phyloP scores from a whole-genome alignment of 2,888 invertebrate genomes.

The Lasioglossum malachurum region DNA sequence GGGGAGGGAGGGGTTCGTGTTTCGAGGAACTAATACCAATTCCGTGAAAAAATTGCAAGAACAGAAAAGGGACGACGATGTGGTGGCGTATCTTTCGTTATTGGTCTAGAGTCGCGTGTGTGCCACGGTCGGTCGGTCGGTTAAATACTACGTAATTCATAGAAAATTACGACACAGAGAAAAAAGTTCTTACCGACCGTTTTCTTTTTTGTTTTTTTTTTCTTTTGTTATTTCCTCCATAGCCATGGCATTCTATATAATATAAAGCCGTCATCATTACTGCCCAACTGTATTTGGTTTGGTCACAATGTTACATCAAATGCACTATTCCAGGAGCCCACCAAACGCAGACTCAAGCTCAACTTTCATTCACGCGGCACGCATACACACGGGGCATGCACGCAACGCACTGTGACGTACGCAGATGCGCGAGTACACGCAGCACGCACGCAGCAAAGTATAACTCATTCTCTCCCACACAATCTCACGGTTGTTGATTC shows the following conservation, averaged over 20 bases:
- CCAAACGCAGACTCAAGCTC: constrained; percentile 66
- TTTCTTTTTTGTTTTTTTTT: background rate
- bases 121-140: background rate
- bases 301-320: constrained; percentile 69
- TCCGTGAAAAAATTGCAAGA: constrained; percentile 20
- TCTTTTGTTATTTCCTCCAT: constrained; percentile 54
- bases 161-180: constrained; percentile 62
- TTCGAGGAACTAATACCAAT: constrained; percentile 54
- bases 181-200: constrained; percentile 46
- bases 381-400: constrained; percentile 28
- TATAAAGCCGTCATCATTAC: constrained; percentile 66
- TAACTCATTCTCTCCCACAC: constrained; percentile 52
- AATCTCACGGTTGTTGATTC: constrained; percentile 18
- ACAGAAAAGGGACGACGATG: background rate
- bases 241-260: constrained; percentile 44
- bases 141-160: constrained; percentile 57
- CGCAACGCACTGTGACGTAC: constrained; percentile 29
- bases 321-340: constrained; percentile 63
- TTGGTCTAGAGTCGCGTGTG: constrained; percentile 37
- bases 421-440: constrained; percentile 27
- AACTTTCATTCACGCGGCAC: constrained; percentile 35
- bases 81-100: background rate
- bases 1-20: background rate
- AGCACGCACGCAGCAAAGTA: constrained; percentile 35
- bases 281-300: constrained; percentile 75